A percentile compares a stretch with the other conserved stretches of the same genome.
Conservation (phyloP, 2,113 vertebrate species). For the Halichoerus grypus region DNA sequence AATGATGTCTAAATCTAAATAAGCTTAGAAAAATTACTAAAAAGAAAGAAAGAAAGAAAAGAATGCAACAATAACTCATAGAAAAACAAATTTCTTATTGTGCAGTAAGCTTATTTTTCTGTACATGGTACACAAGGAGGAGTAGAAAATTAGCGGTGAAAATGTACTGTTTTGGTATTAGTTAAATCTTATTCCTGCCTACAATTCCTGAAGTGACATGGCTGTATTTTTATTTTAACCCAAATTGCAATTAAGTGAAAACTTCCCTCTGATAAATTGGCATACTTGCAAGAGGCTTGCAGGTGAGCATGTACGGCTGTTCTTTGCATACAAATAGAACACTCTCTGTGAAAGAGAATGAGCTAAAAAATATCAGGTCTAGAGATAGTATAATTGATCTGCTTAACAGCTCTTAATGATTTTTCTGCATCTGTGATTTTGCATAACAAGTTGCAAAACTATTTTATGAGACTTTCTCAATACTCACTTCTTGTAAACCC, state of each 20-base stretch:
- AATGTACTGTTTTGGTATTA: conserved; percentile 30
- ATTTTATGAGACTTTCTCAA: conserved; percentile 69
- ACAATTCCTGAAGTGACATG: neutral
- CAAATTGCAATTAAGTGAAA: conserved; percentile 50
- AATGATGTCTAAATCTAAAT: neutral
- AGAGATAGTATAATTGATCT: neutral
- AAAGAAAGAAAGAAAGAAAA: neutral
- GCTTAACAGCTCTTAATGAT: neutral
- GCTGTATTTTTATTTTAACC: conserved; percentile 38
- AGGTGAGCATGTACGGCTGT: neutral
- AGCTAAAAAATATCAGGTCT: neutral
- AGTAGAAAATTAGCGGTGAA: neutral
- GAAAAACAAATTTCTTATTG: conserved; percentile 23
- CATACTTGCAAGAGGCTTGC: neutral
- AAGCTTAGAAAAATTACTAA: conserved; percentile 26
- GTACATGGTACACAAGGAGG: neutral
- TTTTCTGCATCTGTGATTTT: conserved; percentile 64
- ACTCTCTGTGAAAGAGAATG: neutral
- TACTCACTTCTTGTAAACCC: conserved; percentile 72
- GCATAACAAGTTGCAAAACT: conserved; percentile 69
- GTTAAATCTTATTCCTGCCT: neutral
- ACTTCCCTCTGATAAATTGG: neutral
- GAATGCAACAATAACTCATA: neutral
- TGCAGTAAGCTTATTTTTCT: conserved; percentile 6
- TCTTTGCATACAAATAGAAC: neutral